Evolutionary conservation across 2,888 invertebrate species (phyloP).

Genomic region (Mythimna impura): DNA sequence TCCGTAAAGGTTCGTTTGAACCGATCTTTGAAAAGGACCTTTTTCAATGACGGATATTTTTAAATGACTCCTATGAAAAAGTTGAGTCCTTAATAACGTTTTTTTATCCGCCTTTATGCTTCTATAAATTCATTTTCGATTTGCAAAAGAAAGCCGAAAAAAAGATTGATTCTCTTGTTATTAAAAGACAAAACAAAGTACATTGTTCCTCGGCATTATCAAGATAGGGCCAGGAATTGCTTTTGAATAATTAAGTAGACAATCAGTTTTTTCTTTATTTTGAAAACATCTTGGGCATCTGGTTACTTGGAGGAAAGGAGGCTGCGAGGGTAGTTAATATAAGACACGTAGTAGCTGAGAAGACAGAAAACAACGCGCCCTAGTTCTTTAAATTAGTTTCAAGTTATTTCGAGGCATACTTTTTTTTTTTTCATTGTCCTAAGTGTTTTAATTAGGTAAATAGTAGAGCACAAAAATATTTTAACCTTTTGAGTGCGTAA

Average conservation of each 20-base stretch:
- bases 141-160: background rate
- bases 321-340: background rate
- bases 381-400: constrained; percentile 11
- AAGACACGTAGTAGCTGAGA: constrained; percentile 4
- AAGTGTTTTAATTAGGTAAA: background rate
- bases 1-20: constrained; percentile 35
- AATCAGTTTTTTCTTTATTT: constrained; percentile 8
- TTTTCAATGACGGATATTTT: constrained; percentile 27
- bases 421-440: background rate
- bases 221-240: constrained; percentile 1
- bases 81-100: constrained; percentile 14
- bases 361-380: constrained; percentile 1
- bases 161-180: background rate
- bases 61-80: constrained; percentile 2
- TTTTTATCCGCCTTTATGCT: background rate
- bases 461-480: background rate
- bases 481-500: too few relatives aligned
- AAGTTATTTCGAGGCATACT: background rate
- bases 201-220: background rate
- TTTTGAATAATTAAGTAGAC: constrained; percentile 11
- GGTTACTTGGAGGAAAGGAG: background rate
- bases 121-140: background rate
- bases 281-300: background rate
- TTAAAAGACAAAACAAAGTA: constrained; percentile 1
- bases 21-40: constrained; percentile 30